phyloP scores from a whole-genome alignment of 2,888 invertebrate genomes.

The Watsonalla cultraria region DNA sequence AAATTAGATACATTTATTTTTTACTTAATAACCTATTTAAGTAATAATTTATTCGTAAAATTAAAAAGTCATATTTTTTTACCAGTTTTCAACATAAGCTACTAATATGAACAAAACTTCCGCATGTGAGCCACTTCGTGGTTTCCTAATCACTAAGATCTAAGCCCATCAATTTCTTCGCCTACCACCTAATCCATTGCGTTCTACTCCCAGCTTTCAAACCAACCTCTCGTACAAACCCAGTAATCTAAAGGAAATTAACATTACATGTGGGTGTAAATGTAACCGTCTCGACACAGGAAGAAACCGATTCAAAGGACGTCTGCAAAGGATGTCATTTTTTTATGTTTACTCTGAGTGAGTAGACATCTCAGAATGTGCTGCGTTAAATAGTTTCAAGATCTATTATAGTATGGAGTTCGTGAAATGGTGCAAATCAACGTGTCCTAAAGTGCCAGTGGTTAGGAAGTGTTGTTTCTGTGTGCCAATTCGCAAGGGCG shows the following conservation, averaged over 20 bases:
- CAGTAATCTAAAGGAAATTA: not conserved
- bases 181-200: not conserved
- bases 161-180: not conserved
- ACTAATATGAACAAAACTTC: not conserved
- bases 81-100: too few relatives aligned
- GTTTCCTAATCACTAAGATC: not conserved
- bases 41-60: too few relatives aligned
- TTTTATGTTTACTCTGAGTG: slow-evolving; percentile 8
- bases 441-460: slow-evolving; percentile 36
- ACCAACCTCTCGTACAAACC: not conserved
- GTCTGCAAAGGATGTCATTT: slow-evolving; percentile 22
- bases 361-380: not conserved
- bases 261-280: not conserved
- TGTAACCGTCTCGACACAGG: slow-evolving; percentile 10
- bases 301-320: slow-evolving; percentile 20
- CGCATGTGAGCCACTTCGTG: not conserved
- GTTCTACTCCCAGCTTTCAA: not conserved
- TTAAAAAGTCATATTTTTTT: too few relatives aligned
- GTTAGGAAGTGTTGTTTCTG: slow-evolving; percentile 55
- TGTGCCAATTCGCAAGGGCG: slow-evolving; percentile 50
- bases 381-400: not conserved
- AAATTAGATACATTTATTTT: too few relatives aligned
- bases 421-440: slow-evolving; percentile 31
- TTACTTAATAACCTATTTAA: too few relatives aligned
- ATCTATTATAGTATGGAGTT: slow-evolving; percentile 11